These are phyloP conservation scores for Leptopilina drosophilae DNA, from an alignment of 2,888 invertebrate species.

Conservation along the genomic window DNA sequence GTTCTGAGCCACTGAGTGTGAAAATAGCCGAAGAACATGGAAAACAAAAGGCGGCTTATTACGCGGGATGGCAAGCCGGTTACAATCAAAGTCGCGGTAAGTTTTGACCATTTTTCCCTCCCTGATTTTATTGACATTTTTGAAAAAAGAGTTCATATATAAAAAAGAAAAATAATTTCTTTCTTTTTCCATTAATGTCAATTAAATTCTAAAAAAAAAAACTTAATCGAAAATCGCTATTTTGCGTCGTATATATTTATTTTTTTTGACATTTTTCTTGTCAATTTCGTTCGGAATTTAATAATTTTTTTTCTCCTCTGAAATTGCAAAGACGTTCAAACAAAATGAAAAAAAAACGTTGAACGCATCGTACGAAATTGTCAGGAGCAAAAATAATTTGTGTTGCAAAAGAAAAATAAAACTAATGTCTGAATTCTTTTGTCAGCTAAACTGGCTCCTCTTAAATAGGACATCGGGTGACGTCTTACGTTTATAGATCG, in stretches of 20 bases:
- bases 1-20: slow-evolving; percentile 89
- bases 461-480: slow-evolving; percentile 64
- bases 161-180: background rate
- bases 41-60: slow-evolving; percentile 87
- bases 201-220: background rate
- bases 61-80: slow-evolving; percentile 85
- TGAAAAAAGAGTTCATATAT: background rate
- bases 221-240: background rate
- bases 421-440: slow-evolving; percentile 63
- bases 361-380: slow-evolving; percentile 19
- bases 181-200: slow-evolving; percentile 11
- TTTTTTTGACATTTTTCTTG: slow-evolving; percentile 12
- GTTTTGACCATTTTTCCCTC: slow-evolving; percentile 49
- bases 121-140: background rate
- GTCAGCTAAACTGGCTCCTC: slow-evolving; percentile 70
- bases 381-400: slow-evolving; percentile 7
- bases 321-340: background rate
- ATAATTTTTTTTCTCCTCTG: background rate
- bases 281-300: slow-evolving; percentile 10
- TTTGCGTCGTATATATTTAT: background rate
- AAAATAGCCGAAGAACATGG: slow-evolving; percentile 93
- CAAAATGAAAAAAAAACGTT: background rate
- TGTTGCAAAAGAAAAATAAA: background rate
- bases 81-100: slow-evolving; percentile 81
- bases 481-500: slow-evolving; percentile 53